Evolutionary conservation across 2,113 vertebrate genomes (phyloP).

Genomic region (Protobothrops flavoviridis): DNA sequence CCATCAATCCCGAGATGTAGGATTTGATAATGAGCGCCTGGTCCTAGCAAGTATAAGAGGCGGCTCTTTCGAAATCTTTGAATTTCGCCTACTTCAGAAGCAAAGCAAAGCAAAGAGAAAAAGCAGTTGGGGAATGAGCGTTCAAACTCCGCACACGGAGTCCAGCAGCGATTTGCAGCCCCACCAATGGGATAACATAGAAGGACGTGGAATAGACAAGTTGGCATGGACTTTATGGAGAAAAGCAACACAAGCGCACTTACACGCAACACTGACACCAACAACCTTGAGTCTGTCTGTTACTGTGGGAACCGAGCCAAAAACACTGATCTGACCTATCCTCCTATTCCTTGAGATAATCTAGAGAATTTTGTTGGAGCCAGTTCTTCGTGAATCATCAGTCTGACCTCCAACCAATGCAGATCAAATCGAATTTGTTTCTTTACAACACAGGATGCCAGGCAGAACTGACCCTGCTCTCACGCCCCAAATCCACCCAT

Average conservation of each 20-base stretch:
- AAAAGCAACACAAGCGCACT: not conserved
- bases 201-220: not conserved
- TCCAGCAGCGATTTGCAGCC: constrained; percentile 16
- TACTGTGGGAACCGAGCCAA: constrained; percentile 52
- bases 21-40: constrained; percentile 48
- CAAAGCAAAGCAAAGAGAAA: not conserved
- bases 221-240: not conserved
- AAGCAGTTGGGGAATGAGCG: not conserved
- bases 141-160: not conserved
- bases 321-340: constrained; percentile 46
- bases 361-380: constrained; percentile 48
- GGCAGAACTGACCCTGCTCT: not conserved
- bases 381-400: constrained; percentile 56
- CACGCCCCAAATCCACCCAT: not conserved
- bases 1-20: constrained; percentile 8
- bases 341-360: constrained; percentile 24
- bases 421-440: constrained; percentile 49
- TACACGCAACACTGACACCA: not conserved
- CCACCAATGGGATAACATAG: constrained; percentile 6
- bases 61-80: constrained; percentile 71
- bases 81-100: constrained; percentile 49
- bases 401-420: constrained; percentile 51
- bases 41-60: constrained; percentile 22
- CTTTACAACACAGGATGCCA: constrained; percentile 34
- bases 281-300: constrained; percentile 15